A percentile compares a stretch with the other conserved stretches of the same genome.
Conservation (phyloP, 2,113 vertebrate species). For the Galeopterus variegatus region DNA sequence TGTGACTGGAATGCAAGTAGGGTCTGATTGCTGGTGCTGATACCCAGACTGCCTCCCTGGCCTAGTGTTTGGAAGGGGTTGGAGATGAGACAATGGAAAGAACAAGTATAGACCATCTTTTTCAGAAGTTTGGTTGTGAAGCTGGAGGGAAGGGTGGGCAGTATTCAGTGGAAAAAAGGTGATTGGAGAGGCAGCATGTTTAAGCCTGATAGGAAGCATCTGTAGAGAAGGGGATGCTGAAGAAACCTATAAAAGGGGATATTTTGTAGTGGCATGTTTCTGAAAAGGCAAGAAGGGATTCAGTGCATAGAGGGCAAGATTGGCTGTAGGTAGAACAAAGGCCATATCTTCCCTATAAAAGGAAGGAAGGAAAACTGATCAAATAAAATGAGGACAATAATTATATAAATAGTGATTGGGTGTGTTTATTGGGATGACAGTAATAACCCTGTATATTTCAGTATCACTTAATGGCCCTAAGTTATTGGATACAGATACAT, state of each 20-base stretch:
- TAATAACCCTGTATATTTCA: constrained; percentile 29
- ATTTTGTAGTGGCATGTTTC: background rate
- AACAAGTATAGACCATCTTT: constrained; percentile 18
- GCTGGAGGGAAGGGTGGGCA: background rate
- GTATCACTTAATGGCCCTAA: constrained; percentile 30
- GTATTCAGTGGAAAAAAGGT: background rate
- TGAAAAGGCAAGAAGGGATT: background rate
- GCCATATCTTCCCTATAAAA: background rate
- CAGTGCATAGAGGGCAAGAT: background rate
- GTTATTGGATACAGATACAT: constrained; percentile 47
- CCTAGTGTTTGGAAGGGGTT: background rate
- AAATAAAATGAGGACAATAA: background rate
- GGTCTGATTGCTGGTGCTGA: background rate
- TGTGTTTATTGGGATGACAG: background rate
- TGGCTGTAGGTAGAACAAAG: background rate
- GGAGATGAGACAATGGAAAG: background rate
- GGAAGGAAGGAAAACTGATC: background rate
- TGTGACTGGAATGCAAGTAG: background rate
- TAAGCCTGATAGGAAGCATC: constrained; percentile 26
- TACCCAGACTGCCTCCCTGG: background rate
- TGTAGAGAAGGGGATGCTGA: background rate
- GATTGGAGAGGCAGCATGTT: background rate
- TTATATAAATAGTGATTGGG: constrained; percentile 12
- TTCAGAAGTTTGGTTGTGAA: constrained; percentile 45
- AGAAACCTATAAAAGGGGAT: background rate